These are phyloP conservation scores for Platysternon megacephalum DNA, from an alignment of 2,113 vertebrate genomes.

Conservation along the genomic window DNA sequence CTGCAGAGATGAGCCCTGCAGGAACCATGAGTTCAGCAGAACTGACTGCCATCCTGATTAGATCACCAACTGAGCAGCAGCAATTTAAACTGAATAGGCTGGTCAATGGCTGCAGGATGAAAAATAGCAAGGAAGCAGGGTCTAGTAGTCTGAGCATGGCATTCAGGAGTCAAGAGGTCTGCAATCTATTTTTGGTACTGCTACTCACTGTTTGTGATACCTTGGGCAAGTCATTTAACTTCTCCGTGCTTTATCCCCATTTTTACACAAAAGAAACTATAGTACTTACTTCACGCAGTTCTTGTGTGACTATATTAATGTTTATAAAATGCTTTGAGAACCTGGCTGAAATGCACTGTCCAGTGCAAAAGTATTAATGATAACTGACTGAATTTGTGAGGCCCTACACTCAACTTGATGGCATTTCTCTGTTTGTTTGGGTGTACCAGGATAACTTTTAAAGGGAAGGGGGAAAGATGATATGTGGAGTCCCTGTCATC, in stretches of 20 bases:
- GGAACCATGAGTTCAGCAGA: conserved; percentile 53
- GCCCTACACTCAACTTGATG: neutral
- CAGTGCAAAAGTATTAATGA: neutral
- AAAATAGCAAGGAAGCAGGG: neutral
- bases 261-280: too few relatives aligned
- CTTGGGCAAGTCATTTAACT: neutral
- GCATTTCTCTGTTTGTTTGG: neutral
- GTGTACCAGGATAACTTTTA: too few relatives aligned
- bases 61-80: conserved; percentile 55
- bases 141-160: neutral
- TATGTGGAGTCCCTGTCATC: neutral
- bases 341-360: too few relatives aligned
- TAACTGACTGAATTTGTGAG: neutral
- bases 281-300: neutral
- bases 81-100: conserved; percentile 69
- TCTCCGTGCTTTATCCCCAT: neutral
- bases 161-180: neutral
- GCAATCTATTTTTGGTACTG: neutral
- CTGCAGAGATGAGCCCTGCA: conserved; percentile 27
- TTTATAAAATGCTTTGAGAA: neutral
- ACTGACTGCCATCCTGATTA: conserved; percentile 63
- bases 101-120: conserved; percentile 33
- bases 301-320: neutral
- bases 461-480: too few relatives aligned
- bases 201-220: accelerated